Evolutionary conservation across 2,113 vertebrate species (phyloP).

Genomic region (Sturnira hondurensis): DNA sequence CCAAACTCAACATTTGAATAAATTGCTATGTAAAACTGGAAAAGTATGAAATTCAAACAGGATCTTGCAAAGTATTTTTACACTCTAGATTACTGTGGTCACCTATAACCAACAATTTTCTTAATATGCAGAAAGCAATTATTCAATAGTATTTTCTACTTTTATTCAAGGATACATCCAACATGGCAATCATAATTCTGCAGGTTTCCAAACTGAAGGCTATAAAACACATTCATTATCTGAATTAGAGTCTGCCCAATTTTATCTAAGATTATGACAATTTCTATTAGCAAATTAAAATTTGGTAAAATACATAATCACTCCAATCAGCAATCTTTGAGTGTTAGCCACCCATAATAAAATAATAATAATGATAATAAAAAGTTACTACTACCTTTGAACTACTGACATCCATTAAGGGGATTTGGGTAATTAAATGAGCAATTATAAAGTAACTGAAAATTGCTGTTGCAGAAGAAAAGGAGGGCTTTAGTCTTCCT

Average conservation of each 20-base stretch:
- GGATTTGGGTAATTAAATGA: neutral
- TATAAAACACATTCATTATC: conserved; percentile 70
- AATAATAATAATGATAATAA: neutral
- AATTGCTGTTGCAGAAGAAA: neutral
- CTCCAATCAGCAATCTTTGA: neutral
- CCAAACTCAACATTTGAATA: neutral
- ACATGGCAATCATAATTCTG: conserved; percentile 91
- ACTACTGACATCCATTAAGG: neutral
- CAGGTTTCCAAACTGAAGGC: conserved; percentile 93
- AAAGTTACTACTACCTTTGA: neutral
- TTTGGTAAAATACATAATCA: neutral
- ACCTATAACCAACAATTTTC: neutral
- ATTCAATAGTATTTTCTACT: neutral
- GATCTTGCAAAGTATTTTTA: conserved; percentile 35
- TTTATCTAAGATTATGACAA: conserved; percentile 32
- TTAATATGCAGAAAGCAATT: conserved; percentile 28
- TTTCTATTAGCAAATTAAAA: conserved; percentile 25
- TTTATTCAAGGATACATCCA: conserved; percentile 89
- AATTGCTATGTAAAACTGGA: neutral
- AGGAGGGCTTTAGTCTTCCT: neutral
- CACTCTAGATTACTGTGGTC: neutral
- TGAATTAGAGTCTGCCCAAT: neutral
- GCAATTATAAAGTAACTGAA: neutral
- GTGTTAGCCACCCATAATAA: neutral
- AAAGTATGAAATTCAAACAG: conserved; percentile 17